Evolutionary conservation across 2,113 vertebrate species (phyloP).

Genomic region (Chionomys nivalis): DNA sequence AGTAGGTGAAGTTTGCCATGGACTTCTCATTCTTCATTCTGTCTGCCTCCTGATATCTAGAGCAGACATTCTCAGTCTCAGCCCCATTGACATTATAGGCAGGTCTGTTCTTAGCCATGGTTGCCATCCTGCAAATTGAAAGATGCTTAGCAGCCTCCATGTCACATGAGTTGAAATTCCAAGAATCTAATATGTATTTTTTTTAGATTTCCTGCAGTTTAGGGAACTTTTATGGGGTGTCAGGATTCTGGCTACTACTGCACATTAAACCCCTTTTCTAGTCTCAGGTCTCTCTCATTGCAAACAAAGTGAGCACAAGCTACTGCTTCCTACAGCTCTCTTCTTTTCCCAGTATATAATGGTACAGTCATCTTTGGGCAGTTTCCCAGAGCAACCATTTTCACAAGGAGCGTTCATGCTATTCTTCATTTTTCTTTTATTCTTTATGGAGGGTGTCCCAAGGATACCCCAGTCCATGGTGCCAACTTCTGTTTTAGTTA

Average conservation of each 20-base stretch:
- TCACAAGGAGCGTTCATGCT: not conserved
- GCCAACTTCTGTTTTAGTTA: not conserved
- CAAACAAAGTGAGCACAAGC: not conserved
- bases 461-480: not conserved
- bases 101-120: not conserved
- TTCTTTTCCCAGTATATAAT: not conserved
- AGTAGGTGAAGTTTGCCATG: slow-evolving; percentile 26
- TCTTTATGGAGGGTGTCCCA: not conserved
- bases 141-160: not conserved
- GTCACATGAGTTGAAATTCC: not conserved
- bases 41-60: not conserved
- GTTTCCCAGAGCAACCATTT: not conserved
- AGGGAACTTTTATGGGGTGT: not conserved
- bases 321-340: not conserved
- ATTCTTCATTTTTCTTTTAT: not conserved
- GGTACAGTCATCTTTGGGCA: not conserved
- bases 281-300: not conserved
- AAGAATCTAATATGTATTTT: not conserved
- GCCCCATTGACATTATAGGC: not conserved
- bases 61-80: not conserved
- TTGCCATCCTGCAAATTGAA: not conserved
- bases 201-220: not conserved
- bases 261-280: not conserved
- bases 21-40: not conserved
- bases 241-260: not conserved